Evolutionary conservation across 35 echinoderm and acorn worm species (phyloP).

Genomic region (Acanthaster planci): DNA sequence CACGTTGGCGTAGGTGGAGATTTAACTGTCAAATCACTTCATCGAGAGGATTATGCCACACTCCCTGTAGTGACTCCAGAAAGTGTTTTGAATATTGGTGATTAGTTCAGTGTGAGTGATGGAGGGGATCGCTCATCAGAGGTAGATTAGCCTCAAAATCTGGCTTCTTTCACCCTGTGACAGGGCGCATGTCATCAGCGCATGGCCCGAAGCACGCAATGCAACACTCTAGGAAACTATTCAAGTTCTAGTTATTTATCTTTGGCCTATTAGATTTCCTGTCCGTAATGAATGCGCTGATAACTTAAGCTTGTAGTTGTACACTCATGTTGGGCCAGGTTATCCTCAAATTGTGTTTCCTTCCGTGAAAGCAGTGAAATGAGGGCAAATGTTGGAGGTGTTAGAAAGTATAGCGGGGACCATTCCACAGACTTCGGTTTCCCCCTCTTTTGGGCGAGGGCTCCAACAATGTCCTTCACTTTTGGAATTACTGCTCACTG

Average conservation of each 20-base stretch:
- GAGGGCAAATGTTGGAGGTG: background rate
- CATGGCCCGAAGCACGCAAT: background rate
- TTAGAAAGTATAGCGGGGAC: too few relatives aligned
- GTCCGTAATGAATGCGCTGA: background rate
- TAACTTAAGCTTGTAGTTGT: conserved; percentile 8
- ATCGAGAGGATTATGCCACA: too few relatives aligned
- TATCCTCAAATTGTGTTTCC: background rate
- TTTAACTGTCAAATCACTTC: too few relatives aligned
- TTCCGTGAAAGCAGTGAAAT: background rate
- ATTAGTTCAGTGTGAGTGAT: conserved; percentile 5
- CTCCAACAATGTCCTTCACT: too few relatives aligned
- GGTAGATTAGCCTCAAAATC: conserved; percentile 9
- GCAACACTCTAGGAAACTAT: conserved; percentile 25
- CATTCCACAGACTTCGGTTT: too few relatives aligned
- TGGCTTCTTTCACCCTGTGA: conserved; percentile 15
- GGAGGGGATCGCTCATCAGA: background rate
- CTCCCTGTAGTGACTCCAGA: too few relatives aligned
- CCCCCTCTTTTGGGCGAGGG: too few relatives aligned
- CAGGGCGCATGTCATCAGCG: background rate
- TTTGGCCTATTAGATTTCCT: conserved; percentile 21
- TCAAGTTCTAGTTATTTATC: conserved; percentile 30
- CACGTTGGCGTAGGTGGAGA: too few relatives aligned
- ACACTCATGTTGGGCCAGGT: conserved; percentile 9
- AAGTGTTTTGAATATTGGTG: background rate
- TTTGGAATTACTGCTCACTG: too few relatives aligned